Evolutionary conservation across 2,113 vertebrate genomes (phyloP), one percentile per base, ranked within the genome.

Genomic region (Gallinago undulata): DNA sequence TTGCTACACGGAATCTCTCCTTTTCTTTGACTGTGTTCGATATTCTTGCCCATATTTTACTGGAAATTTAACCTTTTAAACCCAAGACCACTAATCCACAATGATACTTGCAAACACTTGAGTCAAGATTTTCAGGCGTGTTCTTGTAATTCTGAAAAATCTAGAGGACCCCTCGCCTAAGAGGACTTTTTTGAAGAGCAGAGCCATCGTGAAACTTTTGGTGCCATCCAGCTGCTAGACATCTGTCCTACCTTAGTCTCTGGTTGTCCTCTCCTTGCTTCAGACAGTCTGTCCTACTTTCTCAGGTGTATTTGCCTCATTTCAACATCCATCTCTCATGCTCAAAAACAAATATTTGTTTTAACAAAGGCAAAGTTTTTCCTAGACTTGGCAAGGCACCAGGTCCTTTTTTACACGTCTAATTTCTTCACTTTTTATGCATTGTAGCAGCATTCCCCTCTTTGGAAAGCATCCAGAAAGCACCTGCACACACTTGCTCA

Each of bases 381-480:
- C 60, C 39, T 89, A 21, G 75, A 50, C 35, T 81, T 89, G 24
- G 31, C 62, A 64, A 55, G 17, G 33, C 35, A 53, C 39, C 53
- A 17, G 7, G 6, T 51, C 78, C 56, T 68, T 82, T 82, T 70
- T 87, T 39, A 39, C 24, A 19, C 5, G 27, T 53, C 50, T 56
- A 24, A 35, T 78, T 68, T 75, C 24, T 64, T 48, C 30, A 21
- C 24, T 60, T 84, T 41, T 87, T 51, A 59, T 67, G 76, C 47
- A 39, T 31, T 55, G 37, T 47, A 81, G 72, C 41, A 89, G 63
- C 4, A 1, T 77, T 75, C 10, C 7, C 3, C 23, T 74, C 76
- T 53, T 57, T 84, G 86, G 72, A 93, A 92, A n/a, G 23, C 21
- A 84, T 90, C 77, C 89, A 87, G 73, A 57, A 84, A 87, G 56